phyloP scores from a whole-genome alignment of 2,113 vertebrate genomes.

The Tichodroma muraria region DNA sequence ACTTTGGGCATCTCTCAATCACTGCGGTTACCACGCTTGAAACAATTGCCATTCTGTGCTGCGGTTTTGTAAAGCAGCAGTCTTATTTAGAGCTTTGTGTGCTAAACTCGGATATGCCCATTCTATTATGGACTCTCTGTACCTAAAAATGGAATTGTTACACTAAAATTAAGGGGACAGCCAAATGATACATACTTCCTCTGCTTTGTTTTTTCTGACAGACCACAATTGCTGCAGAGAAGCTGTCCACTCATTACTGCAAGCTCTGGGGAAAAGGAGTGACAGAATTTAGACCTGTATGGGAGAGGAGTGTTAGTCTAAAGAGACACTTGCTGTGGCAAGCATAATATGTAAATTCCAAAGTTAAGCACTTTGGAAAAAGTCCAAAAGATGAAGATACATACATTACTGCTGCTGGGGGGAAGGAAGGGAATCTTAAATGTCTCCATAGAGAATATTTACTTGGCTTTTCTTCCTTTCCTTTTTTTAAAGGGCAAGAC shows the following conservation, averaged over 20 bases:
- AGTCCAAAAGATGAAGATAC: slow-evolving; percentile 40
- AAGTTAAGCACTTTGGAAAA: slow-evolving; percentile 47
- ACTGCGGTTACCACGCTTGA: slow-evolving; percentile 10
- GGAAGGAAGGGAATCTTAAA: slow-evolving; percentile 20
- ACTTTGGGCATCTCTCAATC: slow-evolving; percentile 36
- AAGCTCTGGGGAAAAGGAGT: slow-evolving; percentile 36
- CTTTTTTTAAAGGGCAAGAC: not conserved
- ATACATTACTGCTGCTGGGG: slow-evolving; percentile 22
- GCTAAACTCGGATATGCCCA: slow-evolving; percentile 22
- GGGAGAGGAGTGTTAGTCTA: not conserved
- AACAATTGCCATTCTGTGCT: slow-evolving; percentile 59
- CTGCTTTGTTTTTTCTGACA: slow-evolving; percentile 49
- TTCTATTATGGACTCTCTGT: slow-evolving; percentile 26
- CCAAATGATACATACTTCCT: slow-evolving; percentile 52
- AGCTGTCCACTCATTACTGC: slow-evolving; percentile 33
- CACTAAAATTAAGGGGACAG: slow-evolving; percentile 65
- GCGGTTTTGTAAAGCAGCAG: slow-evolving; percentile 64
- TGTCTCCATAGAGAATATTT: slow-evolving; percentile 5
- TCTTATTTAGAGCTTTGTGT: slow-evolving; percentile 48
- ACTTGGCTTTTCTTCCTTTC: not conserved
- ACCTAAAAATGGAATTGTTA: slow-evolving; percentile 65
- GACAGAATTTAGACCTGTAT: not conserved
- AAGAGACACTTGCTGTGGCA: slow-evolving; percentile 50
- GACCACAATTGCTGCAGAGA: slow-evolving; percentile 53
- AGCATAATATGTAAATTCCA: slow-evolving; percentile 34